These are phyloP conservation scores for Biston stratarius DNA, from an alignment of 2,888 invertebrate species.

Conservation along the genomic window DNA sequence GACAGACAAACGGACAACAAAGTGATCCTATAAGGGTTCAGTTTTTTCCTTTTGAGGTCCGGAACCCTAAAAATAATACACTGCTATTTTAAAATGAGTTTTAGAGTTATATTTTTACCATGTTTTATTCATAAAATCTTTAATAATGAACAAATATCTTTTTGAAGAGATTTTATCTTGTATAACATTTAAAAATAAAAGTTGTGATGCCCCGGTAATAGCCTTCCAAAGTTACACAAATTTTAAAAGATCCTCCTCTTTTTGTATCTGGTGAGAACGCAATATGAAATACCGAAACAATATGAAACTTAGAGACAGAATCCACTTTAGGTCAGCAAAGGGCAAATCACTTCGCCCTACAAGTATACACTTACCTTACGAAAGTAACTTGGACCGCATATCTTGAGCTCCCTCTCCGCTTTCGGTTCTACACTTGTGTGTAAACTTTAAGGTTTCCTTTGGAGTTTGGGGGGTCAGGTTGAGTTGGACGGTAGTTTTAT, in stretches of 20 bases:
- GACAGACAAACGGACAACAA: no score
- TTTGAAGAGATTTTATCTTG: no score
- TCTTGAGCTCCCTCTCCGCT: conserved; percentile 35
- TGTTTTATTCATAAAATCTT: no score
- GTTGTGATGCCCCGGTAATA: no score
- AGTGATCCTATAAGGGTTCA: no score
- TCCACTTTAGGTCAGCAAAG: conserved; percentile 51
- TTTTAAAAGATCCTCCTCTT: not conserved
- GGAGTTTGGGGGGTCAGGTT: conserved; percentile 49
- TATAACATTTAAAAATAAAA: no score
- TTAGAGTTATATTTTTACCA: no score
- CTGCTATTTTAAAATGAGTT: no score
- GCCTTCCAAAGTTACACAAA: not conserved
- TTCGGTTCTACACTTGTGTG: not conserved
- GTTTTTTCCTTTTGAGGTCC: no score
- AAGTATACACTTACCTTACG: conserved; percentile 51
- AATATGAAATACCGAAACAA: conserved; percentile 40
- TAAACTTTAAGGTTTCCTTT: conserved; percentile 29
- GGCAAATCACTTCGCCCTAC: conserved; percentile 53
- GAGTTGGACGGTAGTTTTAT: conserved; percentile 63
- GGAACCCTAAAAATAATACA: no score
- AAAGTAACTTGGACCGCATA: conserved; percentile 36
- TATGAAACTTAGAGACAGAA: conserved; percentile 56
- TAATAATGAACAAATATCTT: no score
- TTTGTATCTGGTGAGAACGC: not conserved